Conservation (phyloP, 2,888 invertebrate species). For the Cheiracanthium punctorium region DNA sequence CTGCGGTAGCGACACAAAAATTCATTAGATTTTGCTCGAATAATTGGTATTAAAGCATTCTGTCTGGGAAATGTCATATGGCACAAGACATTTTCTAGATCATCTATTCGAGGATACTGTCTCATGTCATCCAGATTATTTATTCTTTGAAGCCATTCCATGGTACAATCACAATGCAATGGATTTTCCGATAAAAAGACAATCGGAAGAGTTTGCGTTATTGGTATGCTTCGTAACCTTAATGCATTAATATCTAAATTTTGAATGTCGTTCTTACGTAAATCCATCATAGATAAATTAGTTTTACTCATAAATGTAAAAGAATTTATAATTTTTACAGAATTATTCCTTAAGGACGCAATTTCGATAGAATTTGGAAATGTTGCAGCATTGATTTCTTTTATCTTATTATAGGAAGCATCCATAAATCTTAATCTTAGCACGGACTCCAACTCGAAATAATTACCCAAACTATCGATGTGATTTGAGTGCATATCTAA, state of each 20-base stretch:
- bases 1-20: conserved; percentile 89
- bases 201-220: conserved; percentile 84
- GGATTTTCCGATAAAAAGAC: conserved; percentile 91
- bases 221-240: conserved; percentile 86
- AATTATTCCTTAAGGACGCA: conserved; percentile 92
- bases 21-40: conserved; percentile 87
- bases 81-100: conserved; percentile 88
- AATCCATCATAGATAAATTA: conserved; percentile 91
- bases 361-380: conserved; percentile 90
- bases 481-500: conserved; percentile 92
- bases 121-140: conserved; percentile 82
- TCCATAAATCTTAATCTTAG: conserved; percentile 88
- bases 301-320: conserved; percentile 92
- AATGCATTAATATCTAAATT: conserved; percentile 92
- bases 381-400: conserved; percentile 85
- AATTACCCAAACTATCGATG: conserved; percentile 87
- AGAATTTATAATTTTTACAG: conserved; percentile 88
- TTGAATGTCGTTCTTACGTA: conserved; percentile 93
- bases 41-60: conserved; percentile 84
- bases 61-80: conserved; percentile 86
- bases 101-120: conserved; percentile 88
- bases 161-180: conserved; percentile 90
- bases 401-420: conserved; percentile 90
- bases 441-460: conserved; percentile 88
- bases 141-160: conserved; percentile 92